Base-by-base conservation (phyloP, 64 coral and sea anemone species). In the Actinia tenebrosa region DNA sequence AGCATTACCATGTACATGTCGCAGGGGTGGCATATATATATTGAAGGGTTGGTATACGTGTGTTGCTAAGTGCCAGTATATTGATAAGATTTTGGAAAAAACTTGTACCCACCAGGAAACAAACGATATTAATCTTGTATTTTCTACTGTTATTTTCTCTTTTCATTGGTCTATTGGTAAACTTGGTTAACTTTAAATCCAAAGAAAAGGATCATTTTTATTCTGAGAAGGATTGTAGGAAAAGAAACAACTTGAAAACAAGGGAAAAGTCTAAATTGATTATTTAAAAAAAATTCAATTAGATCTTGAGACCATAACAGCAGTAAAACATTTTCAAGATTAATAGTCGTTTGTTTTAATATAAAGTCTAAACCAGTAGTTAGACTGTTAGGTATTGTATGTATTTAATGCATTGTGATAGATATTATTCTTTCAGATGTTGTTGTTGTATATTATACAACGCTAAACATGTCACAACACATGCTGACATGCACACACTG, bases 381-480 rank as follows among this genome's bases (percentile, higher is more conserved):
- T 37, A 37, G 30, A 37, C 30, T 37, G 10, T 75, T 37, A 42
- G 69, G 69, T 75, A 75, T 37, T 81, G 45, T 37, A 81, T 81
- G 79, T 81, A 81, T 50, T 53, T 81, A 81, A 81, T 81, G 79
- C 79, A 81, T 81, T 81, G 43, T 81, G 27, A 17, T 22, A 81
- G 79, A 19, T 3, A 6, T 81, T 81, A 25, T 81, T 81, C 79
- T 81, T 81, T 81, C 79, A 81, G 79, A 81, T 81, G 7, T 75
- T 42, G 3, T 3, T 69, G n/a, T 75, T 75, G 9, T 75, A 3
- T 42, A 42, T 58, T 23, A 75, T 13, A 26, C n/a, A 75, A 75
- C 13, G 13, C 23, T 30, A 14, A 42, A 75, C 23, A 75, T 66
- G n/a, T 19, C 22, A 66, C 63, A 66, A 66, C 19, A 66, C 3